Percentiles rank a stretch among this genome's conserved stretches.
Conservation (phyloP, 1,140 invertebrate species). For the Teleopsis dalmanni region DNA sequence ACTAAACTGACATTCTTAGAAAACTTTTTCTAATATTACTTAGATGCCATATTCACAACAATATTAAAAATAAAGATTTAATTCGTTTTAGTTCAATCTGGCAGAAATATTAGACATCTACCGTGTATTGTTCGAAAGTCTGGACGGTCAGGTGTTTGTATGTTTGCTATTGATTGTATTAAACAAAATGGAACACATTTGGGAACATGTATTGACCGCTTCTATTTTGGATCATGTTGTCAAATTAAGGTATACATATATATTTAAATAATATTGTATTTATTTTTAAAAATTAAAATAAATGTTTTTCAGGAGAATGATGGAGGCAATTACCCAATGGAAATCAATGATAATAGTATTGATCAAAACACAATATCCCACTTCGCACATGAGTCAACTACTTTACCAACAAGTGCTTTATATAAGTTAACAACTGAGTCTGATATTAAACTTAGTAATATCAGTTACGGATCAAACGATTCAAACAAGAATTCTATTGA, state of each 20-base stretch:
- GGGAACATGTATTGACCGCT: slow-evolving; percentile 84
- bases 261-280: background rate
- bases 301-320: slow-evolving; percentile 25
- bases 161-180: slow-evolving; percentile 90
- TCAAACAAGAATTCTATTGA: too few relatives aligned
- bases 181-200: slow-evolving; percentile 85
- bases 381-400: slow-evolving; percentile 43
- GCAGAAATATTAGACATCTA: slow-evolving; percentile 78
- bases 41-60: too few relatives aligned
- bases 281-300: background rate
- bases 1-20: too few relatives aligned
- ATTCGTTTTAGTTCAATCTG: slow-evolving; percentile 55
- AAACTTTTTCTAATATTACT: too few relatives aligned
- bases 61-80: too few relatives aligned
- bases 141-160: slow-evolving; percentile 76
- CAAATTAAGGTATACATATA: slow-evolving; percentile 49
- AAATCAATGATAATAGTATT: slow-evolving; percentile 48
- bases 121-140: slow-evolving; percentile 74
- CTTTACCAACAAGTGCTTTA: slow-evolving; percentile 28
- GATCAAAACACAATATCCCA: slow-evolving; percentile 48
- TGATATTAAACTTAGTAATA: background rate
- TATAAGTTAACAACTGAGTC: slow-evolving; percentile 32
- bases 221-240: slow-evolving; percentile 88
- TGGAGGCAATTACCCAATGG: slow-evolving; percentile 30
- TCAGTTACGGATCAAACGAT: too few relatives aligned